phyloP scores from a whole-genome alignment of 2,888 invertebrate genomes.

The Tribolium freemani region DNA sequence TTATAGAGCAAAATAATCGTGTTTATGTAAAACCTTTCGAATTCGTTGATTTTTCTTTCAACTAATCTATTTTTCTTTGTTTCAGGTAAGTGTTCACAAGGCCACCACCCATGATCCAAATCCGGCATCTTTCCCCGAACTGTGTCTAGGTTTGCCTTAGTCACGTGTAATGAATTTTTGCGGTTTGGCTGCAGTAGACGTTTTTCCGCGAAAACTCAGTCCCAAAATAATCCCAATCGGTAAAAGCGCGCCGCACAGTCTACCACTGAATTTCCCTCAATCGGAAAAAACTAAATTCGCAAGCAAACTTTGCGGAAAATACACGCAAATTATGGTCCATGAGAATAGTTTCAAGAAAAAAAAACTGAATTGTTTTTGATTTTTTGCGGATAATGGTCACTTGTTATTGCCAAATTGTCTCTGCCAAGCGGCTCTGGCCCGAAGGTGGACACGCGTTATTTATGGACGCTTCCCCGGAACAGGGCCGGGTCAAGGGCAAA shows the following conservation, averaged over 20 bases:
- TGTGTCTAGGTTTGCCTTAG: slow-evolving; percentile 1
- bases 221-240: slow-evolving; percentile 18
- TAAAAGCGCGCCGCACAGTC: slow-evolving; percentile 15
- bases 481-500: slow-evolving; percentile 10
- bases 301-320: slow-evolving; percentile 14
- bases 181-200: slow-evolving; percentile 23
- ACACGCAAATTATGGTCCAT: slow-evolving; percentile 22
- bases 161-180: slow-evolving; percentile 30
- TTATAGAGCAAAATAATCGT: too few relatives aligned
- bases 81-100: slow-evolving; percentile 28
- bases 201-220: slow-evolving; percentile 15
- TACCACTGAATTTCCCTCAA: not conserved
- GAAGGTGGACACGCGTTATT: slow-evolving; percentile 8
- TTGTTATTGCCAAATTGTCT: slow-evolving; percentile 31
- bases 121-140: slow-evolving; percentile 1
- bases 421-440: slow-evolving; percentile 21
- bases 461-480: slow-evolving; percentile 9
- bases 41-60: too few relatives aligned
- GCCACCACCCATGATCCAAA: not conserved
- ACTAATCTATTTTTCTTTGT: slow-evolving; percentile 1
- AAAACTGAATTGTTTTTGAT: slow-evolving; percentile 23
- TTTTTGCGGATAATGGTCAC: slow-evolving; percentile 26
- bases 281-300: not conserved
- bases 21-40: too few relatives aligned
- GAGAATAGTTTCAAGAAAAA: slow-evolving; percentile 11